Base-by-base conservation (phyloP, 1,140 invertebrate genomes). In the Drosophila bocki region DNA sequence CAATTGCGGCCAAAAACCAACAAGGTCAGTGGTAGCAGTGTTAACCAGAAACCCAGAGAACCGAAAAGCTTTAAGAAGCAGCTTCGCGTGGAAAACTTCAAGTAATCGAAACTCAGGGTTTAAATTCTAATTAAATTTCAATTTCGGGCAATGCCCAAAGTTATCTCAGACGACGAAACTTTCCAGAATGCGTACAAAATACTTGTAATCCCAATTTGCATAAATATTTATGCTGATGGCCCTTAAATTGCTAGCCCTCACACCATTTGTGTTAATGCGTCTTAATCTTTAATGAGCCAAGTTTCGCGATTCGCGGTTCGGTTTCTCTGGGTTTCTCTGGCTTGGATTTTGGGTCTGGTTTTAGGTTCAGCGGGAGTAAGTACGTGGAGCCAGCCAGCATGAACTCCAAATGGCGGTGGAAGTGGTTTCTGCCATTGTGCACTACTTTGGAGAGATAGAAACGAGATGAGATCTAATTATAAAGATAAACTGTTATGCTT, bases 221-320 rank as follows among this genome's bases (percentile, higher is more conserved):
- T 90, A 90, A 90, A 90, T 90, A 90, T 90, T 90, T 82, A 90
- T 90, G 81, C 78, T 90, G 85, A 82, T 90, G 85, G 81, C 69
- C 68, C 75, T 68, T 68, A 83, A 87, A 87, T 75, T 62, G 71
- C 64, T 39, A 39, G 39, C 33, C 53, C 82, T 51, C 78, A 81
- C 75, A 75, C 69, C 78, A 71, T 63, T 82, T 75, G 85, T 80
- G 85, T 90, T 90, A 90, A 88, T 90, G 85, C 80, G 85, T 65
- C 81, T 88, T 88, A 88, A 90, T 90, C 85, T 90, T 90, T 90
- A 90, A 90, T 90, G 85, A 90, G 85, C 85, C 85, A 88, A 87
- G 72, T 87, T 87, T 83, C 59, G 74, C 54, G 60, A 84, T 82
- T 80, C 81, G 80, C 75, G 78, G 68, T 74, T 79, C 60, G 54